phyloP scores from a whole-genome alignment of 2,797 vertebrate genomes.

The Eleutherodactylus coqui region DNA sequence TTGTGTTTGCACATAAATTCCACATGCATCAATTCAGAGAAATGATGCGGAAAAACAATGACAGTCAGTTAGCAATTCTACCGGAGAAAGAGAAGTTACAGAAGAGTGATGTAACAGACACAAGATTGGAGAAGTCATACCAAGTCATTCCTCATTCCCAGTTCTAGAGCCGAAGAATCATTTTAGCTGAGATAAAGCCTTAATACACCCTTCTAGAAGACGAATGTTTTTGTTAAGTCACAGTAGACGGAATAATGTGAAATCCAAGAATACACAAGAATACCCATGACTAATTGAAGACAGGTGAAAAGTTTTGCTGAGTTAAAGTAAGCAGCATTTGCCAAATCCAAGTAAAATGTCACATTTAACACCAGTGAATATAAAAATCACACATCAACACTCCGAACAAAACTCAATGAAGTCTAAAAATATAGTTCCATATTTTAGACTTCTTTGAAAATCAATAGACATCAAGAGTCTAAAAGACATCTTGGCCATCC shows the following conservation, averaged over 20 bases:
- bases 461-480: no score
- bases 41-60: slow-evolving; percentile 54
- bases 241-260: neutral
- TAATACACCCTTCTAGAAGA: neutral
- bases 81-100: neutral
- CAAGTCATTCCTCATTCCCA: neutral
- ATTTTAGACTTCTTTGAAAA: no score
- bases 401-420: no score
- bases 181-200: neutral
- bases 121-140: neutral
- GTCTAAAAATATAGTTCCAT: no score
- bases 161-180: neutral
- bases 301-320: neutral
- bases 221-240: neutral
- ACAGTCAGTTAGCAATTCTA: slow-evolving; percentile 37
- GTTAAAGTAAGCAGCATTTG: neutral
- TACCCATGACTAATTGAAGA: no score
- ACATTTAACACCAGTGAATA: no score
- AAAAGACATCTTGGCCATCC: no score
- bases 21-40: slow-evolving; percentile 36
- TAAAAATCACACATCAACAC: no score
- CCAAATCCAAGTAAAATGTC: no score
- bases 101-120: slow-evolving; percentile 4
- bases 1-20: slow-evolving; percentile 2
- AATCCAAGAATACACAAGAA: neutral